Evolutionary conservation across 2,113 vertebrate species (phyloP).

Genomic region (Orientallactaga bullata): DNA sequence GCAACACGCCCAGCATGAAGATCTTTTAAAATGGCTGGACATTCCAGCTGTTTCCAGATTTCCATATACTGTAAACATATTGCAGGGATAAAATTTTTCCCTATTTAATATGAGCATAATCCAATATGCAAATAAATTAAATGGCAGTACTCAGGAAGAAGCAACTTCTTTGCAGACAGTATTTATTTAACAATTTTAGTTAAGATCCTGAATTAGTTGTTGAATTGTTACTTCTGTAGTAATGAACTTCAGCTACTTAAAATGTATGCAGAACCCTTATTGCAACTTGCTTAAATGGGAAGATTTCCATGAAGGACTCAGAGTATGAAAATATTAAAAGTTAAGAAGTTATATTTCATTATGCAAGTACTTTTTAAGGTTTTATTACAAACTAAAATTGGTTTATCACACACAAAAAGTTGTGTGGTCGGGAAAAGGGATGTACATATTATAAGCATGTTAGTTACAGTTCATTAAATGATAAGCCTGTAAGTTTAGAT

Average conservation of each 20-base stretch:
- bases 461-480: conserved; percentile 98
- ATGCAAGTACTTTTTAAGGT: conserved; percentile 86
- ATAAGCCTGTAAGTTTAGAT: conserved; percentile 95
- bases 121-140: conserved; percentile 1
- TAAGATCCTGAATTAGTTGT: conserved; percentile 1
- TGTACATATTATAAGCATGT: conserved; percentile 93
- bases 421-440: conserved; percentile 64
- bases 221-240: conserved; percentile 9
- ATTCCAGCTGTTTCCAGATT: not conserved
- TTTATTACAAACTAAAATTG: conserved; percentile 97
- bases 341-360: not conserved
- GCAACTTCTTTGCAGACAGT: not conserved
- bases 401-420: conserved; percentile 92
- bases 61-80: conserved; percentile 25
- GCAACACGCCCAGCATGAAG: no score
- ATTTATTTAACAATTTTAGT: not conserved
- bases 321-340: not conserved
- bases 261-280: not conserved
- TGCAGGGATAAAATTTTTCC: conserved; percentile 25
- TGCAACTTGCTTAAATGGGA: not conserved
- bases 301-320: not conserved
- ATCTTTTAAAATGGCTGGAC: not conserved
- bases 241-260: not conserved
- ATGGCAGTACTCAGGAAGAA: not conserved
- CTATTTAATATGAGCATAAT: not conserved